Evolutionary conservation across 2,113 vertebrate species (phyloP).

Genomic region (Ochotona curzoniae): DNA sequence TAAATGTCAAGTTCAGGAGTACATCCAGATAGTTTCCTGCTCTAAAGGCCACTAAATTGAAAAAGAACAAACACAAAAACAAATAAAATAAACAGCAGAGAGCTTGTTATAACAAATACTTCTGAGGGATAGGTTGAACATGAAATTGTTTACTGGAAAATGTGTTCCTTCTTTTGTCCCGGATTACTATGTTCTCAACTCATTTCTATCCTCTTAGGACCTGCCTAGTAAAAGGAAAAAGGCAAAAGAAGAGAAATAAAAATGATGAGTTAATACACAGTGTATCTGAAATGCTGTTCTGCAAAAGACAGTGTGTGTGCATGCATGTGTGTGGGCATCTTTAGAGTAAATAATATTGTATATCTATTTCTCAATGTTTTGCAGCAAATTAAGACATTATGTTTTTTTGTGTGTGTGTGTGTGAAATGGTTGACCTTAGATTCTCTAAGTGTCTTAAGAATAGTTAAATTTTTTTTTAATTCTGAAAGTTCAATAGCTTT

Average conservation of each 20-base stretch:
- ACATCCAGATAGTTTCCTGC: constrained; percentile 22
- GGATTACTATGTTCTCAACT: constrained; percentile 44
- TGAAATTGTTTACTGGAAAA: constrained; percentile 41
- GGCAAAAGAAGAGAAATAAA: constrained; percentile 31
- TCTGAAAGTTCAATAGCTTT: constrained; percentile 1
- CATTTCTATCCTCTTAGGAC: constrained; percentile 50
- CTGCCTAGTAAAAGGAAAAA: background rate
- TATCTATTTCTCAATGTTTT: background rate
- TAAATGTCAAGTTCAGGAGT: constrained; percentile 50
- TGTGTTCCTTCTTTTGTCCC: constrained; percentile 25
- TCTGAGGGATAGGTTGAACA: constrained; percentile 15
- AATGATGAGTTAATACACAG: background rate
- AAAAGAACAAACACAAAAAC: constrained; percentile 58
- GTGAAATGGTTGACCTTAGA: background rate
- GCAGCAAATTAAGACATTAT: constrained; percentile 1
- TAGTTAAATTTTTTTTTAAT: background rate
- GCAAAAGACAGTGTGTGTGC: background rate
- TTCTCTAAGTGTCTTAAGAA: background rate
- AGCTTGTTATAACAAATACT: constrained; percentile 37
- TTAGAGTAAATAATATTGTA: background rate
- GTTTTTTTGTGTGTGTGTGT: too few relatives aligned
- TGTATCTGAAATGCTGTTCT: constrained; percentile 2
- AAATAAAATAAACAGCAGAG: constrained; percentile 36
- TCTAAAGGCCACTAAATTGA: constrained; percentile 28
- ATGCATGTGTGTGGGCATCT: background rate